Base-by-base conservation (phyloP, 2,797 vertebrate genomes). In the Catharus ustulatus region DNA sequence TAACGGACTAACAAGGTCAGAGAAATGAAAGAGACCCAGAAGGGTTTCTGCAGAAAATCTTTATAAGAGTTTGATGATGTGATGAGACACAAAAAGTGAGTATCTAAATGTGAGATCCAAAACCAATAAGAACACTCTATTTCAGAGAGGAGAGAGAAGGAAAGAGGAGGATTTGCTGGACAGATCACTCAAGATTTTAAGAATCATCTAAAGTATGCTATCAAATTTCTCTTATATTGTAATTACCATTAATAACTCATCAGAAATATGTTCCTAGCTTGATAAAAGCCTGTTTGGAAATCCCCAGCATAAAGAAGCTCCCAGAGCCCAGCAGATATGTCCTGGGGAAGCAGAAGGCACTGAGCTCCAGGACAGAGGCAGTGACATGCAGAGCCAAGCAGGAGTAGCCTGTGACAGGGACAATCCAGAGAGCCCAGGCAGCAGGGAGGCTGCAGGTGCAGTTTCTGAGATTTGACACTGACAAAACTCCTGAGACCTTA, bases 321-420 rank as follows among this genome's bases (percentile, higher is more conserved):
- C 46, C 10, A 96, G 78, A 88, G 5, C 57, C 57, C 64, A 62
- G 68, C 48, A 51, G 52, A 27, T 30, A n/a, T 8, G 20, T 32
- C 73, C 64, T 61, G 36, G 27, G 58, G 62, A 92, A 94, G 78
- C 38, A 86, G 73, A 90, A 93, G 71, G 76, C 64, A 74, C 54
- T 73, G 76, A 90, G 76, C 77, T 93, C 75, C 57, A 91, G 45
- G 69, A 84, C 38, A 55, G 67, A 78, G 80, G 81, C 67, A 94
- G 64, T 15, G 2, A 74, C 89, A 92, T 71, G 89, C 90, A 92
- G 68, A 95, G 93, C 86, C 75, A 90, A 94, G 90, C 93, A 97
- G 85, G 90, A 94, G 88, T 83, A 95, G 67, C 16, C 63, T 40
- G 3, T 8, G 64, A 61, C 71, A 84, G 43, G 73, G 87, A 43